phyloP scores from a whole-genome alignment of 2,888 invertebrate species.

The Idaea dimidiata region DNA sequence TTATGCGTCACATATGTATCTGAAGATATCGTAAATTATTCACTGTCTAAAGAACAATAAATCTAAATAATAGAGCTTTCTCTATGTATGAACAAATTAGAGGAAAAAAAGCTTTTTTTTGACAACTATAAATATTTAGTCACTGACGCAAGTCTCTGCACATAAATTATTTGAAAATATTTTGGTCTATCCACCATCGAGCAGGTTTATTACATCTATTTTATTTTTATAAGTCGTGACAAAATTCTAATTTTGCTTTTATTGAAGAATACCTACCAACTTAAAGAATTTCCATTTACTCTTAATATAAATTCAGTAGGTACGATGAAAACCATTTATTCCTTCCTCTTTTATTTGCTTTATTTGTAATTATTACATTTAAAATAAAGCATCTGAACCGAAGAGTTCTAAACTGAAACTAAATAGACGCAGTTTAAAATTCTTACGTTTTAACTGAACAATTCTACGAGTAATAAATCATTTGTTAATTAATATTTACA shows the following conservation, averaged over 20 bases:
- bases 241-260: conserved; percentile 27
- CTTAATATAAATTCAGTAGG: conserved; percentile 17
- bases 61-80: conserved; percentile 3
- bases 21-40: background rate
- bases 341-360: background rate
- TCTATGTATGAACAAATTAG: conserved; percentile 9
- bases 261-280: conserved; percentile 14
- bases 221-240: conserved; percentile 39
- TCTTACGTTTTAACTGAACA: background rate
- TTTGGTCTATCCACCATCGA: conserved; percentile 37
- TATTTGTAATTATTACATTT: too few relatives aligned
- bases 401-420: too few relatives aligned
- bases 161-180: conserved; percentile 47
- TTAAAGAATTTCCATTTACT: conserved; percentile 10
- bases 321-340: conserved; percentile 6
- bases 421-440: too few relatives aligned
- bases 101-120: background rate
- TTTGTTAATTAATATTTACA: background rate
- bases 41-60: background rate
- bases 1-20: background rate
- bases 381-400: too few relatives aligned
- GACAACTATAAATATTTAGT: conserved; percentile 35
- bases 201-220: conserved; percentile 33
- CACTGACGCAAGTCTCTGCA: conserved; percentile 49
- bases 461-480: background rate